Conservation (phyloP, 2,113 vertebrate species). For the Hyperoodon ampullatus region DNA sequence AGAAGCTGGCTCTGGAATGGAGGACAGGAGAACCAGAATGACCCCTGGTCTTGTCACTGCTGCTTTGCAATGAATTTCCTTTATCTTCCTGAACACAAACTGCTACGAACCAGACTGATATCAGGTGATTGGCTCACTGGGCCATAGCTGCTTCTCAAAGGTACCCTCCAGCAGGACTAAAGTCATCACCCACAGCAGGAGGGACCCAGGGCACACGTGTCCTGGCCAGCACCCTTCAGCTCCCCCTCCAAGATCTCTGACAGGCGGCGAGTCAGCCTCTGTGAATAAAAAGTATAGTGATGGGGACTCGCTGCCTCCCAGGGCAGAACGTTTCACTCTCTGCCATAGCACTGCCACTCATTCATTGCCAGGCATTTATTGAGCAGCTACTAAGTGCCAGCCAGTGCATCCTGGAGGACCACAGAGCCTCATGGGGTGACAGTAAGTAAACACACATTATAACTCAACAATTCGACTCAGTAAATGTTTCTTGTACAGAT, state of each 20-base stretch:
- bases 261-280: not conserved
- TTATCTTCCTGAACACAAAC: constrained; percentile 27
- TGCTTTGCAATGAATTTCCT: not conserved
- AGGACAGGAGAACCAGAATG: not conserved
- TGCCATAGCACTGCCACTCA: not conserved
- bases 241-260: not conserved
- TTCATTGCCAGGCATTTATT: not conserved
- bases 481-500: not conserved
- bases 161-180: not conserved
- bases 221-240: not conserved
- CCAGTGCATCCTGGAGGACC: not conserved
- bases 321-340: not conserved
- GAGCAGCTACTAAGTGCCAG: not conserved
- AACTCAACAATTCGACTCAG: constrained; percentile 15
- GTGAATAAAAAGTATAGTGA: not conserved
- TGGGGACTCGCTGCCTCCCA: not conserved
- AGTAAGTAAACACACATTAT: constrained; percentile 1
- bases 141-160: not conserved
- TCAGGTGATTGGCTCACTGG: not conserved
- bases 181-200: not conserved
- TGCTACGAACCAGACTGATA: not conserved
- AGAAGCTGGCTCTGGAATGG: not conserved
- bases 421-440: not conserved
- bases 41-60: not conserved
- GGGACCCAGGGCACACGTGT: not conserved